Evolutionary conservation across 2,113 vertebrate species (phyloP), one percentile per base, ranked within the genome.

Genomic region (Heloderma charlesbogerti): DNA sequence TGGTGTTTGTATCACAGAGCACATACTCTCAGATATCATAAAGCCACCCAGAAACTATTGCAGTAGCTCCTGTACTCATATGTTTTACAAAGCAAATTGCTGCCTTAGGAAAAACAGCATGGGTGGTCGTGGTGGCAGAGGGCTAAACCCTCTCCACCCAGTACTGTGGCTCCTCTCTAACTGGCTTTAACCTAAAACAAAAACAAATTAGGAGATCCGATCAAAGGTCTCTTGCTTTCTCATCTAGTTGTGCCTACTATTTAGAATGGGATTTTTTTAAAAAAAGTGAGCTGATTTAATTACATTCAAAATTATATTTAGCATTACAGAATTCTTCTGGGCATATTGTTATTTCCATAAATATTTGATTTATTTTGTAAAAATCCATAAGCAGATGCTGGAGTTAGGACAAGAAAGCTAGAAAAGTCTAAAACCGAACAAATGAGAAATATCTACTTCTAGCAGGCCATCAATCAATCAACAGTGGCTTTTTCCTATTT

Each of bases 401-500:
- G 60, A 34, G 84, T 90, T 40, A 92, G 87, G n/a, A 15, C 51
- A 75, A 29, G 27, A 54, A 89, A 54, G 86, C 86, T 6, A 84
- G 27, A 31, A 31, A 92, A 48, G 10, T 72, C 4, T 74, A 15
- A 54, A 91, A 84, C 16, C 6, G 90, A 22, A 4, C 18, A 84
- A 63, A 82, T 91, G 37, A 71, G 31, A 69, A 86, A 69, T 31
- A 93, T 43, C 27, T 63, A 81, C 4, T 48, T 75, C 67, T 87
- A 94, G 67, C 29, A 18, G 2, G 67, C 3, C 2, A 34, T 4
- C 27, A 8, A 22, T 79, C 91, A 34, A 82, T 66, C 86, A 43
- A 84, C 92, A 92, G 60, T 15, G 72, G 3, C 6, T 0, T 88
- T 75, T 88, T 37, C 86, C 8, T 91, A 31, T 93, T 91, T 92